These are phyloP conservation scores for Paracanthobrama guichenoti DNA, from an alignment of 2,113 vertebrate species.

Conservation along the genomic window DNA sequence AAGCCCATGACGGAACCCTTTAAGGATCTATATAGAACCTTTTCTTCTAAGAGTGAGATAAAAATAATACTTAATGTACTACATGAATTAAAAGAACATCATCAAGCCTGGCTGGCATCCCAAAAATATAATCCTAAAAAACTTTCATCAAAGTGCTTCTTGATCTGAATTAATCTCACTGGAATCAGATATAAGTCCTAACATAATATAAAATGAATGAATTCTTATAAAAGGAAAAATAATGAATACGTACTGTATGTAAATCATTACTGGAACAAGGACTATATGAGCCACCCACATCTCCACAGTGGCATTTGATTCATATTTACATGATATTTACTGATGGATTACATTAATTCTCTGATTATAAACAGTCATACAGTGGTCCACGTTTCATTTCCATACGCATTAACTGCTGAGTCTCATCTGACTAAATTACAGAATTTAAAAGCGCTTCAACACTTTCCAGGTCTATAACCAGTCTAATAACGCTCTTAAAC, in stretches of 20 bases:
- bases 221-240: background rate
- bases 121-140: background rate
- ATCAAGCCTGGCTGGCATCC: background rate
- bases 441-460: background rate
- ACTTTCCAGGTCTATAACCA: background rate
- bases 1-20: too few species aligned
- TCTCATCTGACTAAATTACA: background rate
- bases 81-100: too few species aligned
- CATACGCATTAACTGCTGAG: slow-evolving; percentile 30
- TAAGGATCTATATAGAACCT: too few species aligned
- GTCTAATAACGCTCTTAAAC: slow-evolving; percentile 10
- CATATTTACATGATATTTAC: slow-evolving; percentile 10
- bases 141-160: background rate
- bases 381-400: slow-evolving; percentile 1
- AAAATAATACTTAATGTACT: too few species aligned
- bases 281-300: background rate
- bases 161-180: background rate
- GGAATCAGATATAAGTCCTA: background rate
- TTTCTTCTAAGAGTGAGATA: too few species aligned
- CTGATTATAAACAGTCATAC: background rate
- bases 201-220: background rate
- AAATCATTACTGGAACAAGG: background rate
- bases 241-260: background rate
- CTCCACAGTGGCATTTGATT: background rate
- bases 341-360: slow-evolving; percentile 39